Evolutionary conservation across 2,113 vertebrate genomes (phyloP).

Genomic region (Corythornis madagascariensis): DNA sequence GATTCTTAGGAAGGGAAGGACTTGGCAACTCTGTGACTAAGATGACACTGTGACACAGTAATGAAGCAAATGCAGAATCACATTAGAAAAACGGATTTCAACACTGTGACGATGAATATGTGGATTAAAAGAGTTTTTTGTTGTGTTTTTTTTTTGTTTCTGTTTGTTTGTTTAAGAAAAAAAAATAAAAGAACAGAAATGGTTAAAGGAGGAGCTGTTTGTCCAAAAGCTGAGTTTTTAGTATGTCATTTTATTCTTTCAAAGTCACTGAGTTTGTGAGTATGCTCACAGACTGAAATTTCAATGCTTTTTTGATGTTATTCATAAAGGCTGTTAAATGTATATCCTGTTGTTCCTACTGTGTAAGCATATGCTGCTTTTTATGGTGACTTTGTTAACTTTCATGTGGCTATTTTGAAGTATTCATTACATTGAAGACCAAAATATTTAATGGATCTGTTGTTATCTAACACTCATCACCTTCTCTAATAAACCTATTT

Average conservation of each 20-base stretch:
- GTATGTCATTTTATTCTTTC: slow-evolving; percentile 5
- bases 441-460: slow-evolving; percentile 36
- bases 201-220: not conserved
- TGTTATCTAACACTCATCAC: slow-evolving; percentile 47
- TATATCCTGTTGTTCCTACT: slow-evolving; percentile 54
- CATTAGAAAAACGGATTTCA: not conserved
- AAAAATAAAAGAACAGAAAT: not conserved
- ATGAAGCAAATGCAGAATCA: not conserved
- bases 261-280: slow-evolving; percentile 13
- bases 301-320: slow-evolving; percentile 41
- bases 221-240: not conserved
- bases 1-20: not conserved
- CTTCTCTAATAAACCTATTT: slow-evolving; percentile 31
- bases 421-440: slow-evolving; percentile 9
- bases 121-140: not conserved
- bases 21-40: not conserved
- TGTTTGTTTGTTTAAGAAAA: too few relatives aligned
- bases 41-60: not conserved
- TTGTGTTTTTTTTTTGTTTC: too few relatives aligned
- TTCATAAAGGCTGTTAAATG: slow-evolving; percentile 30
- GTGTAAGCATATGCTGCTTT: slow-evolving; percentile 42
- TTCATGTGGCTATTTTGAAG: slow-evolving; percentile 56
- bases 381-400: not conserved
- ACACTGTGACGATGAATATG: not conserved
- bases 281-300: not conserved